Evolutionary conservation across 2,113 vertebrate genomes (phyloP), one percentile per base, ranked within the genome.

Genomic region (Psettodes erumei): DNA sequence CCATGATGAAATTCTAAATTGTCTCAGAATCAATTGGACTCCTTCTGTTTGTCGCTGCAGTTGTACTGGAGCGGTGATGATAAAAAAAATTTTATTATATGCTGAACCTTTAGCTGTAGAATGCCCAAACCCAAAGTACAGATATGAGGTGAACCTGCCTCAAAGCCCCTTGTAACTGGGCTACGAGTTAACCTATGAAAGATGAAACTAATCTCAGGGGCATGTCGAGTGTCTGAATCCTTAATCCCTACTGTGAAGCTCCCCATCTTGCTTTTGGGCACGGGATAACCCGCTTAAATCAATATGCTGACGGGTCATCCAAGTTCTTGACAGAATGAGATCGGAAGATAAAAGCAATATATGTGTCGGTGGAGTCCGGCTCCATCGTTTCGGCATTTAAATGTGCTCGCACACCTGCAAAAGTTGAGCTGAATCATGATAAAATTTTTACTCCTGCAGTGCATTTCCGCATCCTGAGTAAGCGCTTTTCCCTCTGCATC

Each of bases 131-230:
- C 43, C 27, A 45, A 27, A 53, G 50, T 18, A 37, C 1, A 69
- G 56, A 76, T 58, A 38, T 65, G 42, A 64, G 51, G 37, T 37
- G 27, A 77, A 64, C 4, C 38, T 42, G 40, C 2, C 35, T 61
- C 28, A 68, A 45, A 72, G 21, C 48, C 55, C 6, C 23, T 45
- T 60, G n/a, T 47, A 30, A 56, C 58, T 33, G 50, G 18, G 37
- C 23, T 40, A 18, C 15, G 30, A 65, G 51, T 78, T 75, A 83
- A 90, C 71, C 86, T 88, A 76, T 87, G 83, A 81, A 71, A 83
- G 72, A 90, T 90, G 76, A 90, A 74, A 88, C 68, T 86, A 89
- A 90, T 91, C 75, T 88, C 79, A 71, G 55, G 63, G 70, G 47
- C 87, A 62, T 87, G 85, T 92, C 32, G 15, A 28, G n/a, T 40